Percentiles rank a stretch among this genome's conserved stretches.
Conservation (phyloP, 2,888 invertebrate genomes). For the Clitarchus hookeri region DNA sequence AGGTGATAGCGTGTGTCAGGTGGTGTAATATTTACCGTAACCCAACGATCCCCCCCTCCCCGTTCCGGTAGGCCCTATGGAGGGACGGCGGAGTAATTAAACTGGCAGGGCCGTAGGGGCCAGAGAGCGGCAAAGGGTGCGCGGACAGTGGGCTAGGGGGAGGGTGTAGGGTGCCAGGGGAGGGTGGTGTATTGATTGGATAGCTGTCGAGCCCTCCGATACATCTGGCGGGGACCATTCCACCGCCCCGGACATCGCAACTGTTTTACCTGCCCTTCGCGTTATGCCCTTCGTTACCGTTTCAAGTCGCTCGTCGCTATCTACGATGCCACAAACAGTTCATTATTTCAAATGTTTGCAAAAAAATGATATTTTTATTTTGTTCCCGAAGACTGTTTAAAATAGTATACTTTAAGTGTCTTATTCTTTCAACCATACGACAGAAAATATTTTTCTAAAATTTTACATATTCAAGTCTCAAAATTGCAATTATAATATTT, state of each 20-base stretch:
- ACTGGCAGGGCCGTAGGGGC: not conserved
- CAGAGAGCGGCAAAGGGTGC: not conserved
- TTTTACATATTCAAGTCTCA: no score
- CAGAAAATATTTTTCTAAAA: no score
- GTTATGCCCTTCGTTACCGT: not conserved
- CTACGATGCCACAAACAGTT: no score
- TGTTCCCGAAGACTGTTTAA: not conserved
- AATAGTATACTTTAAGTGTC: no score
- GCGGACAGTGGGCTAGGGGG: not conserved
- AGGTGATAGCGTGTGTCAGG: conserved; percentile 7
- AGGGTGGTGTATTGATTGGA: not conserved
- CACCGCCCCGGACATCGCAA: not conserved
- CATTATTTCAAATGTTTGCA: no score
- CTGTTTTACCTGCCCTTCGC: not conserved
- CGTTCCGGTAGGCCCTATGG: not conserved
- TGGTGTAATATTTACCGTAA: not conserved
- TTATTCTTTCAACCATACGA: no score
- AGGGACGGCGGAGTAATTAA: conserved; percentile 1
- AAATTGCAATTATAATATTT: no score
- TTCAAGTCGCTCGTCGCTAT: not conserved
- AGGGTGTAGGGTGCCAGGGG: not conserved
- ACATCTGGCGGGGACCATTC: not conserved
- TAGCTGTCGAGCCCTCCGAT: not conserved
- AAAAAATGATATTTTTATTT: not conserved
- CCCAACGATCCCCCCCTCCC: not conserved